These are phyloP conservation scores for Drosophila kikkawai DNA, from an alignment of 1,140 invertebrate genomes.

Conservation along the genomic window DNA sequence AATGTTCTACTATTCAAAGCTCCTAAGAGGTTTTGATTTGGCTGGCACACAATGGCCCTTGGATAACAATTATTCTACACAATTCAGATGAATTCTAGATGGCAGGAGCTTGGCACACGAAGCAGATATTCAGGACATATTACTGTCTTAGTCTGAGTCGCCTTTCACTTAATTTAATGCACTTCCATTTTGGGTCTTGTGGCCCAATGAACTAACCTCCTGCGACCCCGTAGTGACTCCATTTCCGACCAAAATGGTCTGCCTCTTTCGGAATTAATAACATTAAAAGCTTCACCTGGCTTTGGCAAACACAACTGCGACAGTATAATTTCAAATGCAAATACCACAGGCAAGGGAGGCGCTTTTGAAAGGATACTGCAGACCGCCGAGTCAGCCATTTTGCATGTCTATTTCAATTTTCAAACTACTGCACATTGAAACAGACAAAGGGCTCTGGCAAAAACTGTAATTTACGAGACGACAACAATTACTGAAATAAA, in stretches of 20 bases:
- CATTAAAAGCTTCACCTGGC: slow-evolving; percentile 48
- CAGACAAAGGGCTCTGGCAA: slow-evolving; percentile 26
- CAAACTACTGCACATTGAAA: slow-evolving; percentile 25
- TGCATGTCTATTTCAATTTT: slow-evolving; percentile 53
- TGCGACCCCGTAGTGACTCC: background rate
- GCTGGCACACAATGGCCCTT: slow-evolving; percentile 21
- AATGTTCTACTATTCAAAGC: slow-evolving; percentile 35
- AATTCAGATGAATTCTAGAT: slow-evolving; percentile 15
- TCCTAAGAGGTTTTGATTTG: slow-evolving; percentile 41
- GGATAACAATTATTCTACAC: slow-evolving; percentile 28
- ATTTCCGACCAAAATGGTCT: slow-evolving; percentile 10
- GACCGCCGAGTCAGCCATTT: slow-evolving; percentile 36
- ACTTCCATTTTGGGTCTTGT: slow-evolving; percentile 4
- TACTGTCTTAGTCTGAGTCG: background rate
- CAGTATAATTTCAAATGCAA: slow-evolving; percentile 51
- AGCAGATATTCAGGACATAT: background rate
- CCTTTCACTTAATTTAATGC: slow-evolving; percentile 32
- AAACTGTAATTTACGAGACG: slow-evolving; percentile 64
- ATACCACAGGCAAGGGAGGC: slow-evolving; percentile 27
- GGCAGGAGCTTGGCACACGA: background rate
- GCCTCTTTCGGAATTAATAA: slow-evolving; percentile 42
- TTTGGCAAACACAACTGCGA: slow-evolving; percentile 28
- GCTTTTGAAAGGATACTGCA: slow-evolving; percentile 7
- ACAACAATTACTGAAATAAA: slow-evolving; percentile 61
- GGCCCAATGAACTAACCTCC: slow-evolving; percentile 18